Conservation (phyloP, 1,140 invertebrate species). For the Batillaria attramentaria region DNA sequence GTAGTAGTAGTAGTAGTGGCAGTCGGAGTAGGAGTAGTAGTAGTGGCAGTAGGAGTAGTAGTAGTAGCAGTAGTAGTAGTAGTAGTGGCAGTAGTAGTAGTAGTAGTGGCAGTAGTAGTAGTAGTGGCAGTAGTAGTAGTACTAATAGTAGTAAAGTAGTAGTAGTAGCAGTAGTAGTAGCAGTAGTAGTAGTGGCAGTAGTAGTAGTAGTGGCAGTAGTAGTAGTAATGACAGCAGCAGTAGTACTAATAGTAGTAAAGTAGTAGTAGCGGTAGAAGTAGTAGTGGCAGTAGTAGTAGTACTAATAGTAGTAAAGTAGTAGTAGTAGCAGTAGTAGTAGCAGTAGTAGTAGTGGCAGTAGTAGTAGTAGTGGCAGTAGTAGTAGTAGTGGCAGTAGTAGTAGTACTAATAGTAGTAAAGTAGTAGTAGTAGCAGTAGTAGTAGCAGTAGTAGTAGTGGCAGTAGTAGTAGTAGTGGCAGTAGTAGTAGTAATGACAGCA, state of each 20-base stretch:
- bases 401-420: not conserved
- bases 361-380: not conserved
- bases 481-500: not conserved
- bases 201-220: not conserved
- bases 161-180: slow-evolving; percentile 1
- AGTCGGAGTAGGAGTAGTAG: slow-evolving; percentile 30
- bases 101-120: slow-evolving; percentile 29
- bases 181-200: not conserved
- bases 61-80: slow-evolving; percentile 16
- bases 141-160: slow-evolving; percentile 6
- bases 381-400: not conserved
- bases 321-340: not conserved
- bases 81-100: slow-evolving; percentile 20
- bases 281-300: slow-evolving; percentile 17
- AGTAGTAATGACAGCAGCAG: not conserved
- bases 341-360: not conserved
- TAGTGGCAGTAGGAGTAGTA: slow-evolving; percentile 21
- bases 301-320: slow-evolving; percentile 1
- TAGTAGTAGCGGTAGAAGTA: slow-evolving; percentile 13
- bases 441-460: not conserved
- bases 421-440: too few relatives aligned
- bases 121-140: slow-evolving; percentile 22
- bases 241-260: slow-evolving; percentile 18
- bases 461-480: not conserved
- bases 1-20: slow-evolving; percentile 16